A percentile compares a stretch with the other conserved stretches of the same genome.
Conservation (phyloP, 2,797 vertebrate species). For the Rhinophrynus dorsalis region DNA sequence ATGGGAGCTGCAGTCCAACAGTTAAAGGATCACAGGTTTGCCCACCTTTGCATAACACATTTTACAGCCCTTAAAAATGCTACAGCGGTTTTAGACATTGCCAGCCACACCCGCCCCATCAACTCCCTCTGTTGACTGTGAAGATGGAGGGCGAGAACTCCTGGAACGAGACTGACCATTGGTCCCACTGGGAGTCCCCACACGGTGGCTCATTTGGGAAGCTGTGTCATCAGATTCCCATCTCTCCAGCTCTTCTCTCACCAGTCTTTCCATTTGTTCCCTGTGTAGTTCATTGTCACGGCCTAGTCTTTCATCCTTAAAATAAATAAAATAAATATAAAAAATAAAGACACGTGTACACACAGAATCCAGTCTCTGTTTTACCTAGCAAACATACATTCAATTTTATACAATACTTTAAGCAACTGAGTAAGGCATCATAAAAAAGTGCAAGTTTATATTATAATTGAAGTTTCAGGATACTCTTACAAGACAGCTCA, state of each 20-base stretch:
- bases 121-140: slow-evolving; percentile 81
- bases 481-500: too few relatives aligned
- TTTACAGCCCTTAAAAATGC: too few relatives aligned
- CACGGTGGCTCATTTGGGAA: slow-evolving; percentile 81
- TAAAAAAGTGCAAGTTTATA: not conserved
- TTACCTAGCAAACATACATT: too few relatives aligned
- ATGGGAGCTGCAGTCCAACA: too few relatives aligned
- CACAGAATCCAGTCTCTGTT: too few relatives aligned
- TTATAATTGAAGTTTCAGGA: not conserved
- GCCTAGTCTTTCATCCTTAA: slow-evolving; percentile 90
- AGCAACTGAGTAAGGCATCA: too few relatives aligned
- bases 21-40: too few relatives aligned
- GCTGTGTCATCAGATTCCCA: slow-evolving; percentile 89
- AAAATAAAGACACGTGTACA: too few relatives aligned
- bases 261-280: slow-evolving; percentile 91
- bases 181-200: slow-evolving; percentile 70
- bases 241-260: slow-evolving; percentile 89
- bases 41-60: too few relatives aligned
- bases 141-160: slow-evolving; percentile 81
- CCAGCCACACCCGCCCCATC: slow-evolving; percentile 66
- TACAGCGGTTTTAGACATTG: slow-evolving; percentile 59
- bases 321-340: too few relatives aligned
- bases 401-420: too few relatives aligned
- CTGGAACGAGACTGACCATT: slow-evolving; percentile 64
- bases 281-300: slow-evolving; percentile 82